Evolutionary conservation across 1,140 invertebrate genomes (phyloP).

Genomic region (Chironomus tepperi): DNA sequence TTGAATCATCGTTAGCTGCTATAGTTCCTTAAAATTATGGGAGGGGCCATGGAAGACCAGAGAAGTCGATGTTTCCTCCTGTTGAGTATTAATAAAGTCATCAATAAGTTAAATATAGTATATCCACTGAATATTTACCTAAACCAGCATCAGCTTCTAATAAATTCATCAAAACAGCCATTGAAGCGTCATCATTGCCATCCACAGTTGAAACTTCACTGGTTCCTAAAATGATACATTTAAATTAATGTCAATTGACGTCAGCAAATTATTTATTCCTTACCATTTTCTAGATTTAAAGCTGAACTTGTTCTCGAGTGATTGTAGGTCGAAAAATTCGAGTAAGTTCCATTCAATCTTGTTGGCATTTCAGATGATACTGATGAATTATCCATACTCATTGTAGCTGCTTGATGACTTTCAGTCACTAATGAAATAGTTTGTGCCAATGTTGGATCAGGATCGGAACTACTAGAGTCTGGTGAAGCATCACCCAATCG

Average conservation of each 20-base stretch:
- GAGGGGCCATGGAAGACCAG: slow-evolving; percentile 77
- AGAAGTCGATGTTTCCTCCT: slow-evolving; percentile 73
- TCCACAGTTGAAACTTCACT: slow-evolving; percentile 46
- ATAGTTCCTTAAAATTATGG: slow-evolving; percentile 44
- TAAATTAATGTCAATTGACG: slow-evolving; percentile 32
- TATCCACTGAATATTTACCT: slow-evolving; percentile 30
- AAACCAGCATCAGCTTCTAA: slow-evolving; percentile 66
- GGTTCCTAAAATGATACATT: slow-evolving; percentile 43
- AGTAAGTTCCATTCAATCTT: slow-evolving; percentile 25
- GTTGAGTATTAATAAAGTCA: neutral
- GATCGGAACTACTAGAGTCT: slow-evolving; percentile 41
- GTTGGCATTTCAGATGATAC: neutral
- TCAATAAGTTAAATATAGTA: too few relatives aligned
- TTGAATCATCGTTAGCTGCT: neutral
- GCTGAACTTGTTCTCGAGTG: neutral
- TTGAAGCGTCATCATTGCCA: slow-evolving; percentile 80
- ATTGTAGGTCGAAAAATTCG: slow-evolving; percentile 26
- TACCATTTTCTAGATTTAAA: slow-evolving; percentile 19
- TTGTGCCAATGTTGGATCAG: slow-evolving; percentile 29
- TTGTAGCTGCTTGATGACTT: slow-evolving; percentile 20
- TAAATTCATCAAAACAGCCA: slow-evolving; percentile 88
- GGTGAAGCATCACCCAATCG: slow-evolving; percentile 39
- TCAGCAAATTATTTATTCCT: neutral
- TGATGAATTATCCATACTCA: neutral
- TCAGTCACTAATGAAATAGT: slow-evolving; percentile 26